These are phyloP conservation scores for Ferdinandea cuprea DNA, from an alignment of 2,888 invertebrate genomes.

Conservation along the genomic window DNA sequence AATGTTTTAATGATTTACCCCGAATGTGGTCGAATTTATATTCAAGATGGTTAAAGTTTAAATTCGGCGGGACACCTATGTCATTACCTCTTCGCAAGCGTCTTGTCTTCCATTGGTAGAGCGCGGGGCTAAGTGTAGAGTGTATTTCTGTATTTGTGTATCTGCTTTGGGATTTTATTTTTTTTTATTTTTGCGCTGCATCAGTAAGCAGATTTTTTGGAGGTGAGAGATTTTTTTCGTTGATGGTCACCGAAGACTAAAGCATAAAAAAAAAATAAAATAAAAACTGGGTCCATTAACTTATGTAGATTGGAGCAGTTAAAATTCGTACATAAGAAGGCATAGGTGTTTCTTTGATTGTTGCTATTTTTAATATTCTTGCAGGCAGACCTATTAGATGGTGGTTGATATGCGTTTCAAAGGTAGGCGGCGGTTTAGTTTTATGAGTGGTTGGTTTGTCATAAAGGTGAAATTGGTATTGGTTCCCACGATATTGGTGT, in stretches of 20 bases:
- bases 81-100: slow-evolving; percentile 30
- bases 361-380: slow-evolving; percentile 35
- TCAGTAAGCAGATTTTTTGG: slow-evolving; percentile 47
- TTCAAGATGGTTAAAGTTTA: slow-evolving; percentile 35
- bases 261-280: slow-evolving; percentile 14
- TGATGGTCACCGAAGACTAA: slow-evolving; percentile 34
- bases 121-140: neutral
- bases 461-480: neutral
- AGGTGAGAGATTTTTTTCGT: slow-evolving; percentile 44
- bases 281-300: slow-evolving; percentile 37
- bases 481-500: slow-evolving; percentile 38
- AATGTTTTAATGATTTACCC: slow-evolving; percentile 55
- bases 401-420: slow-evolving; percentile 1
- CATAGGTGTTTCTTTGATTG: slow-evolving; percentile 8
- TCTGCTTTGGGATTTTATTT: neutral
- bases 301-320: slow-evolving; percentile 36
- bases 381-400: slow-evolving; percentile 2
- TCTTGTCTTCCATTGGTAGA: neutral
- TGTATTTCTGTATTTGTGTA: slow-evolving; percentile 6
- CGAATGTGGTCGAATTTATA: slow-evolving; percentile 66
- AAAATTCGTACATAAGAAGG: slow-evolving; percentile 26
- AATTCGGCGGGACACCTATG: slow-evolving; percentile 25
- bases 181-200: slow-evolving; percentile 30
- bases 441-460: neutral
- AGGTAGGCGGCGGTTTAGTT: neutral